A percentile compares a stretch with the other conserved stretches of the same genome.
Conservation (phyloP, 1,140 invertebrate species). For the Probaryconus sp. region DNA sequence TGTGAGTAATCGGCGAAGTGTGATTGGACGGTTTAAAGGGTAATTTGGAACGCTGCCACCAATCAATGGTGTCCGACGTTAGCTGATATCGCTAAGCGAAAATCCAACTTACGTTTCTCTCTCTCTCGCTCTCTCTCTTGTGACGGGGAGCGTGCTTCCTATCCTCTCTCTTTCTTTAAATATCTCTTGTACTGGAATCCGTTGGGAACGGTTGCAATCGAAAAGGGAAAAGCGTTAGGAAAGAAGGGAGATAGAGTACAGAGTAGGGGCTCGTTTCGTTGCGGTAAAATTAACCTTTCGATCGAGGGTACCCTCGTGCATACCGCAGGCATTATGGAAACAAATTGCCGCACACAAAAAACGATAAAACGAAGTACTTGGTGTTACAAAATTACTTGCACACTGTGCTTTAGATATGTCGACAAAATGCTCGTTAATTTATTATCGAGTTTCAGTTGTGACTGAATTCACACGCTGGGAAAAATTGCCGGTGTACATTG, state of each 20-base stretch:
- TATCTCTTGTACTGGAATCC: conserved; percentile 59
- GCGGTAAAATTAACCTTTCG: conserved; percentile 70
- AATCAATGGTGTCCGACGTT: conserved; percentile 69
- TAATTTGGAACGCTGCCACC: conserved; percentile 74
- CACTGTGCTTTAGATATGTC: conserved; percentile 8
- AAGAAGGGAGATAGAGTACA: conserved; percentile 22
- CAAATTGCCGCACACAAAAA: conserved; percentile 57
- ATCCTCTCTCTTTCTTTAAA: conserved; percentile 33
- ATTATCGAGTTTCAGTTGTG: conserved; percentile 4
- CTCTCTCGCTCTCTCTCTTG: not conserved
- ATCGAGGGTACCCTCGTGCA: conserved; percentile 66
- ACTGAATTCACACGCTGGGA: not conserved
- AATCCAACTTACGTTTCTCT: conserved; percentile 67
- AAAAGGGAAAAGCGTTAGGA: conserved; percentile 20
- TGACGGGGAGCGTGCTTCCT: not conserved
- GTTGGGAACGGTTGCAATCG: conserved; percentile 50
- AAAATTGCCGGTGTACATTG: conserved; percentile 23
- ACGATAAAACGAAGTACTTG: conserved; percentile 17
- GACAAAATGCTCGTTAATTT: conserved; percentile 40
- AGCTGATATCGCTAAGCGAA: conserved; percentile 65
- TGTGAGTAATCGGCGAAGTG: conserved; percentile 57
- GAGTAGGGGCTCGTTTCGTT: conserved; percentile 58
- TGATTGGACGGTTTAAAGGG: conserved; percentile 66
- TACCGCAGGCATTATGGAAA: conserved; percentile 66
- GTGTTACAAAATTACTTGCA: conserved; percentile 32